Base-by-base conservation (phyloP, 1,140 invertebrate genomes). In the Matsumurasca onukii region DNA sequence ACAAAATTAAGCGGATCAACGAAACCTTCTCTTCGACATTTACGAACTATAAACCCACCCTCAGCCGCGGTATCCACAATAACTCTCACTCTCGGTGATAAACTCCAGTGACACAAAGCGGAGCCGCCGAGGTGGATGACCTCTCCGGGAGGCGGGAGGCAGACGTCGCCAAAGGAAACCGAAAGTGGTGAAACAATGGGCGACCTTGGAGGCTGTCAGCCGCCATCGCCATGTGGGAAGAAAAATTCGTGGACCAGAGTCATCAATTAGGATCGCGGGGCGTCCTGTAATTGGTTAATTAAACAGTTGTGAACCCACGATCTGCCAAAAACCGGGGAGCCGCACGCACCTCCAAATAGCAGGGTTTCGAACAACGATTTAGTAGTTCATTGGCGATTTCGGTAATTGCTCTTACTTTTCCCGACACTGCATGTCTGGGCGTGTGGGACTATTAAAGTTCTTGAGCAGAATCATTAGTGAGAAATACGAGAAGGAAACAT, bases 251-350 rank as follows among this genome's bases (percentile, higher is more conserved):
- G 34, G 34, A 39, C 34, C 5, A 17, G 17, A 9, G 34, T 52
- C 20, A 52, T 52, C 9, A 12, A 5, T 12, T 52, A 5, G 20
- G 49, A 13, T 12, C 55, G n/a, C 34, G 34, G n/a, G n/a, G n/a
- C 49, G 22, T 27, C 55, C 55, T 24, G 25, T 29, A 29, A 59
- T 59, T 59, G 22, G 55, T 59, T 59, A 59, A 59, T 59, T 59
- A 5, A 24, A 59, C 3, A 59, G 25, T 27, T 24, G 25, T 39
- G 55, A 22, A 27, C 55, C 55, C 25, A n/a, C n/a, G n/a, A n/a
- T n/a, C 5, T 29, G 55, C 55, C 55, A 24, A 59, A 59, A 59
- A 12, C 30, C 25, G 2, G 22, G 24, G 55, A 29, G 17, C 55
- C 30, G 55, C 55, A 59, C 55, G 55, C 55, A 59, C 25, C 25